A percentile compares a stretch with the other conserved stretches of the same genome.
Evolutionary conservation across 2,113 vertebrate species (phyloP).

Genomic region (Dolichallabes microphthalmus): DNA sequence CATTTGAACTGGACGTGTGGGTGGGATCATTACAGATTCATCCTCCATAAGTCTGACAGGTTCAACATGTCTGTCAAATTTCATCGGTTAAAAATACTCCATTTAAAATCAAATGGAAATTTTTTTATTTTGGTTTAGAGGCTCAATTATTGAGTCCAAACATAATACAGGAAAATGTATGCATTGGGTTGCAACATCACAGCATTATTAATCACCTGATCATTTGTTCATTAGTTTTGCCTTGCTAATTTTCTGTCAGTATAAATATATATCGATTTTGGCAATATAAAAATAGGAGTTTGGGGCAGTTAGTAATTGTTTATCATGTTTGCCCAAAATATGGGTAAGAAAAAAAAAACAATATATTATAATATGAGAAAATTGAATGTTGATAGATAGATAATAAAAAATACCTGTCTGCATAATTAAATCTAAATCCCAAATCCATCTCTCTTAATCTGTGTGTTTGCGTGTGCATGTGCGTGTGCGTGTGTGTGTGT

Average conservation of each 20-base stretch:
- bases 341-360: not conserved
- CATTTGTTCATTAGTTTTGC: not conserved
- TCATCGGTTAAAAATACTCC: constrained; percentile 7
- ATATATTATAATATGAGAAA: not conserved
- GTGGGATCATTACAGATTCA: constrained; percentile 69
- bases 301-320: not conserved
- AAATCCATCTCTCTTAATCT: not conserved
- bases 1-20: constrained; percentile 65
- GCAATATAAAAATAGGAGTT: not conserved
- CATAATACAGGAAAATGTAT: not conserved
- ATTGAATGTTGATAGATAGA: not conserved
- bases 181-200: not conserved
- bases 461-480: no score
- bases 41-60: constrained; percentile 61
- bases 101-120: constrained; percentile 53
- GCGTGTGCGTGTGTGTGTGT: no score
- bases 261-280: not conserved
- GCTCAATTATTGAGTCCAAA: not conserved
- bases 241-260: not conserved
- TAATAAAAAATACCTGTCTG: not conserved
- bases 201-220: not conserved
- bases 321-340: not conserved
- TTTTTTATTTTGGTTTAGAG: not conserved
- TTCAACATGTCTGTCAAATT: constrained; percentile 62
- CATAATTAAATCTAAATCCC: not conserved